Base-by-base conservation (phyloP, 2,113 vertebrate genomes). In the Periophthalmodon schlosseri region DNA sequence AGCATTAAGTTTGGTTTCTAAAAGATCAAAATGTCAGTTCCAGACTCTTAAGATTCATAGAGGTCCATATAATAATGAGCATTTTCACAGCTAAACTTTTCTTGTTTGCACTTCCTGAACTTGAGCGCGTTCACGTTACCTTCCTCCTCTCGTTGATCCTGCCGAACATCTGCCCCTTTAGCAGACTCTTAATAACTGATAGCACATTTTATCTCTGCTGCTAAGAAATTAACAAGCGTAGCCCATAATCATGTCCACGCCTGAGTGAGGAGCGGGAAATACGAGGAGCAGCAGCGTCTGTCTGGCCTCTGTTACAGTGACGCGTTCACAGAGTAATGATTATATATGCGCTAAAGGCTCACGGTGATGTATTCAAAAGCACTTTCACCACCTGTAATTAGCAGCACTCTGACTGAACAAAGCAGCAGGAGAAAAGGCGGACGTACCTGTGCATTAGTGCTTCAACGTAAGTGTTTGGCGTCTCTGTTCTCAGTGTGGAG, bases 331-430 rank as follows among this genome's bases (percentile, higher is more conserved):
- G 36, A 39, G 36, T 5, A 1, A 8, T 39, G 9, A 39, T 39
- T 39, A 39, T 39, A 39, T 8, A 39, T 39, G 36, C 9, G 36
- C 2, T 8, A 8, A 39, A 8, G 36, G 9, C 36, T 54, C 20
- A n/a, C 52, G n/a, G 20, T 78, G 81, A 68, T 80, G 71, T 67
- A 82, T 87, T 81, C 63, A 86, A 81, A 85, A 78, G 77, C 79
- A 77, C 79, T 73, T 70, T 68, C 68, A 77, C 70, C 84, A 84
- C 82, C 74, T 80, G 74, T 82, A 88, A 88, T 87, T 87, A 88
- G 56, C 18, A 65, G 56, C 68, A 75, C 69, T 77, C 70, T 70
- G 70, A 80, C 82, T 89, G 87, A 78, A 77, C 64, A 23, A 58
- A 23, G 56, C 3, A 4, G 39, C 52, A n/a, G 1, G n/a, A 54